phyloP scores from a whole-genome alignment of 2,113 vertebrate genomes.

The Limanda limanda region DNA sequence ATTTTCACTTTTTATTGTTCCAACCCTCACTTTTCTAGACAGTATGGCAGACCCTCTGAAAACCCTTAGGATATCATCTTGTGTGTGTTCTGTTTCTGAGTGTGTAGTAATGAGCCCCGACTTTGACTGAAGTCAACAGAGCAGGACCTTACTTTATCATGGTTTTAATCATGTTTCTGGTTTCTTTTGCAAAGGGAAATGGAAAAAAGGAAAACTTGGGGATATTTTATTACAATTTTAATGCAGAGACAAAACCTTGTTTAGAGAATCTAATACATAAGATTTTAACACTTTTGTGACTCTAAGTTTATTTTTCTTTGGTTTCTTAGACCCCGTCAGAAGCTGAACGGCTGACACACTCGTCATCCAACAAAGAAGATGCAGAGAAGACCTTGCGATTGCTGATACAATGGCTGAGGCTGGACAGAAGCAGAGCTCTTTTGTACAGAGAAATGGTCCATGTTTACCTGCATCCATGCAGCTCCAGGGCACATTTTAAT shows the following conservation, averaged over 20 bases:
- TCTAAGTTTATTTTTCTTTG: slow-evolving; percentile 37
- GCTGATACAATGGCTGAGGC: slow-evolving; percentile 67
- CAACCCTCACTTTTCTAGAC: slow-evolving; percentile 2
- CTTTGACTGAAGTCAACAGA: slow-evolving; percentile 4
- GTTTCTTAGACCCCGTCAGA: slow-evolving; percentile 70
- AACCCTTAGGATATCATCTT: too few species aligned
- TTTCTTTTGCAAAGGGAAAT: not conserved
- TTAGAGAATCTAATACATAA: slow-evolving; percentile 2
- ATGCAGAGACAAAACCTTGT: too few species aligned
- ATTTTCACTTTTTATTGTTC: slow-evolving; percentile 23
- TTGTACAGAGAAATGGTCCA: slow-evolving; percentile 57
- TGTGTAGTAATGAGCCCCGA: slow-evolving; percentile 15
- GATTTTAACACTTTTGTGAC: slow-evolving; percentile 39
- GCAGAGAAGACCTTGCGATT: slow-evolving; percentile 48
- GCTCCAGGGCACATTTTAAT: slow-evolving; percentile 74
- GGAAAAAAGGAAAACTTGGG: too few species aligned
- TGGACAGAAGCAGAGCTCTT: slow-evolving; percentile 52
- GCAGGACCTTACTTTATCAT: slow-evolving; percentile 3
- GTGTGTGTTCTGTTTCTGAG: not conserved
- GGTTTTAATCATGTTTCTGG: not conserved
- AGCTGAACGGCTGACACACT: slow-evolving; percentile 39
- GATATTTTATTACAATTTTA: too few species aligned
- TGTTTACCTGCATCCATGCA: slow-evolving; percentile 70
- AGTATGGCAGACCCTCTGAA: not conserved
- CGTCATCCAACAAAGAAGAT: slow-evolving; percentile 44